Base-by-base conservation (phyloP, 2,113 vertebrate species). In the Aleadryas rufinucha region DNA sequence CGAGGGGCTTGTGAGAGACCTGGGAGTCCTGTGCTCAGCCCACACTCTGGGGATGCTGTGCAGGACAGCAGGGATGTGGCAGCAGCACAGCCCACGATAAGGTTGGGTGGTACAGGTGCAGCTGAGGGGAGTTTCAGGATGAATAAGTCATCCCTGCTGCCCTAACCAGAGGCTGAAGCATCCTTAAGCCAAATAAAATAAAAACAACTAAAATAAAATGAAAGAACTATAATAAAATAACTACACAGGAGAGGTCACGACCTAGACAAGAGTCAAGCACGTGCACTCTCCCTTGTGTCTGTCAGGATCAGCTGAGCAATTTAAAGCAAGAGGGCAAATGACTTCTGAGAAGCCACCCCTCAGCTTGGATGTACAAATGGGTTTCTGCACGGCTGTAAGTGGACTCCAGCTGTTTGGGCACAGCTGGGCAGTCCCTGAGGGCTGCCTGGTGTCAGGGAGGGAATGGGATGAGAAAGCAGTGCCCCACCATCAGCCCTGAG, bases 71-170 rank as follows among this genome's bases (percentile, higher is more conserved):
- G 84, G 59, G 49, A 7, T 13, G 44, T 10, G 44, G 41, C 77
- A 89, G 79, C 45, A 82, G 57, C 28, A 53, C 2, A 1, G 54
- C 31, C 45, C 54, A 7, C 1, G 0, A 1, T 1, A 17, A 41
- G 7, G 2, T 18, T 82, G 35, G 11, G 23, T 74, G 69, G 23
- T 47, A 65, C 30, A 28, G 27, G 10, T 13, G 33, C 23, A 61
- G 14, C 20, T 13, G 27, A 47, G 42, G 10, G 28, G 18, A 74
- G 21, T 12, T 69, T 39, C 10, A 80, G 52, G 28, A 39, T 52
- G 28, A 89, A 59, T 8, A 41, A 16, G 3, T 65, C 31, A 6
- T 16, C 31, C 31, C 26, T 59, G 56, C 60, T 87, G 52, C 45
- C 56, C 41, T 76, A 35, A 72, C 7, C 23, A 6, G 42, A 66